These are phyloP conservation scores for Alosa sapidissima DNA, from an alignment of 2,797 vertebrate genomes.

Conservation along the genomic window DNA sequence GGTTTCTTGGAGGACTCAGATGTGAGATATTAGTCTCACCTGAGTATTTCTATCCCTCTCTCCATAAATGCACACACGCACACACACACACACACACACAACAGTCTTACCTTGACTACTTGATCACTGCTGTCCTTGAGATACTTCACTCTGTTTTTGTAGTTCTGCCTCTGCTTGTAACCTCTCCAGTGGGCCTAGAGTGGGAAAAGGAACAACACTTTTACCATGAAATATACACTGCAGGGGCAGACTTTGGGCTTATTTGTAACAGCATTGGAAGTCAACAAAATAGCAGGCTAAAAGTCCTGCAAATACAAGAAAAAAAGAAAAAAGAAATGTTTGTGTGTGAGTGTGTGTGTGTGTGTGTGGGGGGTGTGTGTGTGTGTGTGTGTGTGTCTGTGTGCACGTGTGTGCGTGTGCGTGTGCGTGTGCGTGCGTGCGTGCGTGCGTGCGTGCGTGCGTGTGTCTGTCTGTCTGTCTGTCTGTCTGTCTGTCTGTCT, in stretches of 20 bases:
- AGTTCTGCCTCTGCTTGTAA: constrained; percentile 87
- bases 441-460: no score
- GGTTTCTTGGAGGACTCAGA: neutral
- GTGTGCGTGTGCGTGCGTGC: no score
- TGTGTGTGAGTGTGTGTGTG: neutral
- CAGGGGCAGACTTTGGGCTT: neutral
- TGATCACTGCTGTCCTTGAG: constrained; percentile 82
- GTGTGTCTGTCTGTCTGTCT: no score
- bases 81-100: neutral
- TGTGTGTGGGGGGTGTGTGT: neutral
- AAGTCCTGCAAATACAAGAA: neutral
- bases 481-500: no score
- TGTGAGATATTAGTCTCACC: neutral
- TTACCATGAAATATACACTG: neutral
- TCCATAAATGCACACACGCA: neutral
- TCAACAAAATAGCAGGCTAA: neutral
- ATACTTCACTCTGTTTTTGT: constrained; percentile 81
- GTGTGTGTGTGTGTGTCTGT: no score
- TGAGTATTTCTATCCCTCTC: neutral
- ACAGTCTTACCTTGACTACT: constrained; percentile 84
- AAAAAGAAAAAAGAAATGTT: neutral
- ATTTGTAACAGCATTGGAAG: neutral
- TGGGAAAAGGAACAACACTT: constrained; percentile 12
- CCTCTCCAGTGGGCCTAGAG: constrained; percentile 91
- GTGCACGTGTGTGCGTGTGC: neutral